Evolutionary conservation across 2,888 invertebrate genomes (phyloP).

Genomic region (Amitus sp.): DNA sequence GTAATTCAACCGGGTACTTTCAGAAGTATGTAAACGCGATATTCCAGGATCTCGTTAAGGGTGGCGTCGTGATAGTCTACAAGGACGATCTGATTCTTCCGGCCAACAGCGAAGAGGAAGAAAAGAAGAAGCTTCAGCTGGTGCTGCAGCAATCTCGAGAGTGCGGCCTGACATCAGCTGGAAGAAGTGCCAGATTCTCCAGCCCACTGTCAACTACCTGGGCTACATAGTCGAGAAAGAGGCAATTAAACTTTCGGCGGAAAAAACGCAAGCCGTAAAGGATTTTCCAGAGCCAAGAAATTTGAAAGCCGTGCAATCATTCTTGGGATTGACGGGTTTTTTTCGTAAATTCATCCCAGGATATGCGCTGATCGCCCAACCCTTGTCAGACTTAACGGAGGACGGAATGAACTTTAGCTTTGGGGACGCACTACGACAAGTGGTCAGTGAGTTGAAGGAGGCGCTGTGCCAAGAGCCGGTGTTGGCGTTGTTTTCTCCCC

Average conservation of each 20-base stretch:
- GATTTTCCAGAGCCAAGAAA: constrained; percentile 22
- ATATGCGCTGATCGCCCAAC: constrained; percentile 15
- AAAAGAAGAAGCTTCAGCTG: too few species aligned
- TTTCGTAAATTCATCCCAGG: constrained; percentile 21
- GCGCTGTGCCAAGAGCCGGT: constrained; percentile 13
- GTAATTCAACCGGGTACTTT: too few species aligned
- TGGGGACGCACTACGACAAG: not conserved
- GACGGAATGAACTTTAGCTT: constrained; percentile 14
- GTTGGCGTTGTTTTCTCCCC: constrained; percentile 10
- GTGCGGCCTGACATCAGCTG: constrained; percentile 11
- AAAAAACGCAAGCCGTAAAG: constrained; percentile 21
- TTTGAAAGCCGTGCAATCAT: constrained; percentile 14
- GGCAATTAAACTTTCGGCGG: constrained; percentile 19
- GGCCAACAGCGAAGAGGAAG: too few species aligned
- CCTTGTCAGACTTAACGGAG: constrained; percentile 19
- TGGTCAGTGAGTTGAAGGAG: constrained; percentile 13
- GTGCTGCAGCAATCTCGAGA: too few species aligned
- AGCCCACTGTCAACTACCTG: constrained; percentile 15
- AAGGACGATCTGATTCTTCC: too few species aligned
- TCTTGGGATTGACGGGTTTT: constrained; percentile 23
- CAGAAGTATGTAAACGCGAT: too few species aligned
- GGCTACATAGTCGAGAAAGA: constrained; percentile 11
- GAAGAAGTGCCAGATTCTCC: constrained; percentile 8
- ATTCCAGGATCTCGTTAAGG: too few species aligned
- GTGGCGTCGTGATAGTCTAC: too few species aligned